Evolutionary conservation across 2,113 vertebrate species (phyloP).

Genomic region (Dicerorhinus sumatrensis): DNA sequence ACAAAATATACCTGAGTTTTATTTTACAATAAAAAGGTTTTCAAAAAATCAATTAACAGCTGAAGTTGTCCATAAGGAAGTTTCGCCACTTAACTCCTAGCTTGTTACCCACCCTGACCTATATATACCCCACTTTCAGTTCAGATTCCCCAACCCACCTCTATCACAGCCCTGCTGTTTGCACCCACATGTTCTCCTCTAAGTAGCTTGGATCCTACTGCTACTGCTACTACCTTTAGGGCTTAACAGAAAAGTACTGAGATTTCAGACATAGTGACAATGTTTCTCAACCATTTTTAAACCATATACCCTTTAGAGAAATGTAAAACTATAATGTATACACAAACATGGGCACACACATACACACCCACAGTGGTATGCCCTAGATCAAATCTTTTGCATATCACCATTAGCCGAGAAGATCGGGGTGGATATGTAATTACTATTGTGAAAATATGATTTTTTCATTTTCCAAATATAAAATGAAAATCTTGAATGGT

Average conservation of each 20-base stretch:
- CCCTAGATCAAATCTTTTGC: not conserved
- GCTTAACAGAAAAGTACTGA: not conserved
- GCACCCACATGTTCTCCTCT: not conserved
- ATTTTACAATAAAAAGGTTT: not conserved
- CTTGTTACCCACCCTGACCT: not conserved
- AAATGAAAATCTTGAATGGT: conserved; percentile 36
- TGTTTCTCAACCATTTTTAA: conserved; percentile 8
- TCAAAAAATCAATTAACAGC: not conserved
- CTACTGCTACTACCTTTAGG: not conserved
- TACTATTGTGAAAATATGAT: not conserved
- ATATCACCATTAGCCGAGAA: not conserved
- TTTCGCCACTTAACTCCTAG: not conserved
- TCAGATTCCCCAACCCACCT: not conserved
- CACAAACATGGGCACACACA: not conserved
- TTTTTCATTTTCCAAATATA: conserved; percentile 31
- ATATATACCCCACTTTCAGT: not conserved
- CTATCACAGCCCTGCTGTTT: not conserved
- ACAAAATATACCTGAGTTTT: not conserved
- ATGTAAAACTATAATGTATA: not conserved
- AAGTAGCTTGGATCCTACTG: not conserved
- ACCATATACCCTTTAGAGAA: not conserved
- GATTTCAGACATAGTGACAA: not conserved
- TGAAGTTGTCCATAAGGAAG: not conserved
- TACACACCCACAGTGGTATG: not conserved
- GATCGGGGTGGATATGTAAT: not conserved